These are phyloP conservation scores for Zosterops lateralis DNA, from an alignment of 2,113 vertebrate species.

Conservation along the genomic window DNA sequence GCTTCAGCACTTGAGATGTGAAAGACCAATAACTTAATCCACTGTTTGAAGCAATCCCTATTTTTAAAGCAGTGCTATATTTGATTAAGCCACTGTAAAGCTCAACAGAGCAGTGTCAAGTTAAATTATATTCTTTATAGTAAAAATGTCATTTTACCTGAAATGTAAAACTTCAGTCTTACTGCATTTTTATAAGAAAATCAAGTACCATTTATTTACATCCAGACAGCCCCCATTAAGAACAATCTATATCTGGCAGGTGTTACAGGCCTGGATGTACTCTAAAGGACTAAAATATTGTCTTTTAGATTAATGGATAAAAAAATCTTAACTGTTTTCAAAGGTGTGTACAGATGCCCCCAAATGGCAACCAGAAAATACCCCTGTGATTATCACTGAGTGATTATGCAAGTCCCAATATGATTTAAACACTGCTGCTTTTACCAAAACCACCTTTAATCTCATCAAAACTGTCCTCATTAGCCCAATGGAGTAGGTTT, in stretches of 20 bases:
- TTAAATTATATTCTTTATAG: constrained; percentile 47
- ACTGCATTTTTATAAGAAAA: constrained; percentile 20
- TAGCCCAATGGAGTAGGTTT: background rate
- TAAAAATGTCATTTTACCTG: constrained; percentile 23
- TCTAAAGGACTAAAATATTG: background rate
- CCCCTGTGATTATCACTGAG: background rate
- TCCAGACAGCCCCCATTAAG: background rate
- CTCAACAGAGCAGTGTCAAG: constrained; percentile 35
- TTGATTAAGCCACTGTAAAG: constrained; percentile 60
- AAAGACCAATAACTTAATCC: constrained; percentile 65
- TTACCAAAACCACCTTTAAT: background rate
- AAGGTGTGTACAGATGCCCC: background rate
- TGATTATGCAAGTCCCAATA: background rate
- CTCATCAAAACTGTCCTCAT: background rate
- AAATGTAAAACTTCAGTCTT: background rate
- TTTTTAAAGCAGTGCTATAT: constrained; percentile 48
- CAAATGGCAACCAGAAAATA: background rate
- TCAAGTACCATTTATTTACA: constrained; percentile 28
- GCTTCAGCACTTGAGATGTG: constrained; percentile 43
- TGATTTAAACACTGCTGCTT: background rate
- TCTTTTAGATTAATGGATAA: background rate
- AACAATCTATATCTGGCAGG: background rate
- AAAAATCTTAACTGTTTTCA: background rate
- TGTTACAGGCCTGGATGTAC: background rate
- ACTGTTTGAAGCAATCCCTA: constrained; percentile 39